These are phyloP conservation scores for Acronicta aceris DNA, from an alignment of 2,888 invertebrate species.

Conservation along the genomic window DNA sequence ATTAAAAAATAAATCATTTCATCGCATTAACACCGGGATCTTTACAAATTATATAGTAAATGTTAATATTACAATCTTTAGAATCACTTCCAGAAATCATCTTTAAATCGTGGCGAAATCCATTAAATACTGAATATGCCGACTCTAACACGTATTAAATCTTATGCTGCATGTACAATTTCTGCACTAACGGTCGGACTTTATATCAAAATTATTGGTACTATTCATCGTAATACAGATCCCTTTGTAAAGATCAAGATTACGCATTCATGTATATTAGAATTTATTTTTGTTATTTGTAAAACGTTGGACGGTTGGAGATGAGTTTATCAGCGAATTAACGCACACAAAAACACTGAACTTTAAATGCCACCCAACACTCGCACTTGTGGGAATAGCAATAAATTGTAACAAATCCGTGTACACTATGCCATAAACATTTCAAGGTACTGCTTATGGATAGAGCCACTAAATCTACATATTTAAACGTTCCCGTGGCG, in stretches of 20 bases:
- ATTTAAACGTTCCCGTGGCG: conserved; percentile 28
- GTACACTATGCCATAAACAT: conserved; percentile 34
- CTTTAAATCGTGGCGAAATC: conserved; percentile 30
- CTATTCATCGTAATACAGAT: conserved; percentile 27
- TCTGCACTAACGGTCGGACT: conserved; percentile 31
- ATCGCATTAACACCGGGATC: conserved; percentile 21
- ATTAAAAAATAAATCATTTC: conserved; percentile 19
- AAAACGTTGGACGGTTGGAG: conserved; percentile 3
- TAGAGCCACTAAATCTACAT: conserved; percentile 38
- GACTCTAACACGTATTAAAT: conserved; percentile 26
- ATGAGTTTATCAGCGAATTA: conserved; percentile 36
- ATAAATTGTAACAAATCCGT: conserved; percentile 38
- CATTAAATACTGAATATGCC: conserved; percentile 41
- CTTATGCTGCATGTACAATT: conserved; percentile 23
- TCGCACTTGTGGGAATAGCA: conserved; percentile 17
- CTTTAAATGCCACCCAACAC: conserved; percentile 21
- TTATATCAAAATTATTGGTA: conserved; percentile 38
- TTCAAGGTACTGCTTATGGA: conserved; percentile 23
- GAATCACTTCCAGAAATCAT: conserved; percentile 42
- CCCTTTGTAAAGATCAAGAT: conserved; percentile 33
- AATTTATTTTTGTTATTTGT: conserved; percentile 15
- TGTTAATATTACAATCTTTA: conserved; percentile 38
- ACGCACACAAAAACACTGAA: conserved; percentile 22
- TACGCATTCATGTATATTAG: conserved; percentile 9
- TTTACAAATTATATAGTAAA: conserved; percentile 45